phyloP scores from a whole-genome alignment of 2,113 vertebrate species.

The Empidonax traillii region DNA sequence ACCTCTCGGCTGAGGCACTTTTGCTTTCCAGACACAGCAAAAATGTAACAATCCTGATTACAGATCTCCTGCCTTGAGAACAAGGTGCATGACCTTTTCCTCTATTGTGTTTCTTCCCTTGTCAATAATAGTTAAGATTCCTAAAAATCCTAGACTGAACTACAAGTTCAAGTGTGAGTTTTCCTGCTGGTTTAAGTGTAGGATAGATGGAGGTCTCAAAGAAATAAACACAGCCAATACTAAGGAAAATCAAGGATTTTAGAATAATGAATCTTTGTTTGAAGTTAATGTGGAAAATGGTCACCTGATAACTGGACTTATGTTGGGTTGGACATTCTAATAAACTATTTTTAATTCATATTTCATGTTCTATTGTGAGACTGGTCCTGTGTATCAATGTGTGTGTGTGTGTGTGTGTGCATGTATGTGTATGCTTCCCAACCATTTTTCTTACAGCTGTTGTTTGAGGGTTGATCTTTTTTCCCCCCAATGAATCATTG shows the following conservation, averaged over 20 bases:
- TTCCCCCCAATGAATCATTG: not conserved
- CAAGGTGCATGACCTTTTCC: not conserved
- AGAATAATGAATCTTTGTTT: not conserved
- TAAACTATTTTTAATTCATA: fast-evolving
- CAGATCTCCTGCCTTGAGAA: not conserved
- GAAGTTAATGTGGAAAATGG: not conserved
- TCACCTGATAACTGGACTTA: not conserved
- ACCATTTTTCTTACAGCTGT: not conserved
- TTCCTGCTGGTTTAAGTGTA: not conserved
- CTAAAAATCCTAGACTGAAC: not conserved
- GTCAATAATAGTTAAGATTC: not conserved
- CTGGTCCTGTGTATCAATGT: fast-evolving
- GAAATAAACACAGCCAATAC: not conserved
- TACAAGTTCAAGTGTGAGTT: not conserved
- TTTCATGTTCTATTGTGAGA: not conserved
- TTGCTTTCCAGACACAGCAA: not conserved
- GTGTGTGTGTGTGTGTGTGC: not conserved
- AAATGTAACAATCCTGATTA: not conserved
- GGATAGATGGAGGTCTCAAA: not conserved
- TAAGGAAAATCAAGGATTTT: not conserved
- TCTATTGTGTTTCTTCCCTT: not conserved
- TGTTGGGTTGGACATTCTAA: not conserved
- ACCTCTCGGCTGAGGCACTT: not conserved
- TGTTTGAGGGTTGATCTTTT: not conserved
- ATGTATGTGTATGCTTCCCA: not conserved